Percentiles rank a stretch among this genome's conserved stretches.
phyloP scores from a whole-genome alignment of 2,888 invertebrate genomes.

The Nysson spinosus region DNA sequence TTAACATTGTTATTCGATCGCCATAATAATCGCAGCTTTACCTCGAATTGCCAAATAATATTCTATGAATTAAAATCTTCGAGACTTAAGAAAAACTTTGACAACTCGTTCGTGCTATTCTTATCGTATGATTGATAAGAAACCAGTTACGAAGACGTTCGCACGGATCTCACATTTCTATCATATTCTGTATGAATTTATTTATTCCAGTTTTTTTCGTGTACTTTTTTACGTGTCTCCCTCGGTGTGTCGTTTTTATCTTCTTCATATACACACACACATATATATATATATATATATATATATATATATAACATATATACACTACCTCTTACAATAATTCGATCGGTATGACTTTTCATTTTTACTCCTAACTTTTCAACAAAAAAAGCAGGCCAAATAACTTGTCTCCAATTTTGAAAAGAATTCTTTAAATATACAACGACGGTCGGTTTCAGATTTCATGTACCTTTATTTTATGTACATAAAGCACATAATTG shows the following conservation, averaged over 20 bases:
- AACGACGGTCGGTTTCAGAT: too few relatives aligned
- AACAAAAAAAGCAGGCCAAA: too few relatives aligned
- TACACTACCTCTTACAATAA: too few relatives aligned
- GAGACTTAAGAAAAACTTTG: too few relatives aligned
- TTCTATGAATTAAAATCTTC: neutral
- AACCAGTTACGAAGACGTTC: constrained; percentile 41
- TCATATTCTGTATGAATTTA: constrained; percentile 54
- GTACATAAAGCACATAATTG: too few relatives aligned
- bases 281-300: constrained; percentile 13
- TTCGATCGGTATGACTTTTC: too few relatives aligned
- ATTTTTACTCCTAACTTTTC: too few relatives aligned
- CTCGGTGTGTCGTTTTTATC: constrained; percentile 16
- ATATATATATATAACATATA: constrained; percentile 42
- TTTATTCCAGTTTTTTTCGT: constrained; percentile 20
- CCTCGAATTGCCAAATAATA: neutral
- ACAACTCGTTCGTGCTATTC: too few relatives aligned
- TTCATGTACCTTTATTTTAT: too few relatives aligned
- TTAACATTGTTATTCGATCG: neutral
- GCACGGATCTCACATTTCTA: constrained; percentile 51
- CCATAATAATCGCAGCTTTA: neutral
- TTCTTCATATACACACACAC: neutral
- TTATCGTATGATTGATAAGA: too few relatives aligned
- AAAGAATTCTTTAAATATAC: too few relatives aligned
- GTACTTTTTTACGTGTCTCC: constrained; percentile 17
- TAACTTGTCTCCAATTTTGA: too few relatives aligned